phyloP scores from a whole-genome alignment of 2,797 vertebrate genomes.

The Poecilia velifera region DNA sequence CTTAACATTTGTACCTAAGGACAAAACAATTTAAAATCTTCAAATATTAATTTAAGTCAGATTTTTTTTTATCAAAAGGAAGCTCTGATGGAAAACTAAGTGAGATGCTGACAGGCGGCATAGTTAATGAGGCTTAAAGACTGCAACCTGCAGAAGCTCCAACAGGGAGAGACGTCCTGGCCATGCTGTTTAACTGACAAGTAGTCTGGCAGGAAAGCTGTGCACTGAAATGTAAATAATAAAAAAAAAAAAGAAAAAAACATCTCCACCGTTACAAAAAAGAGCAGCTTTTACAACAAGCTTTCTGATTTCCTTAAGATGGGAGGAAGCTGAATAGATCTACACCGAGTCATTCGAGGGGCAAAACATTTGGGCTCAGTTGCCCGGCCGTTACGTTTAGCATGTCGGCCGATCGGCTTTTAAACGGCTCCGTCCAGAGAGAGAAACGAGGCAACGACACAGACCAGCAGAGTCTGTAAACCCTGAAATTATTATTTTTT shows the following conservation, averaged over 20 bases:
- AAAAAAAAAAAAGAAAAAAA: constrained; percentile 9
- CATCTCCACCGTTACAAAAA: constrained; percentile 28
- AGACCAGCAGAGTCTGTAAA: constrained; percentile 35
- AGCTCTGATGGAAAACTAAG: background rate
- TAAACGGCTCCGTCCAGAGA: constrained; percentile 10
- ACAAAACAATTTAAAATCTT: too few relatives aligned
- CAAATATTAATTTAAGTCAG: too few relatives aligned
- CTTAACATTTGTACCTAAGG: too few relatives aligned
- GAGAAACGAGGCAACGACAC: background rate
- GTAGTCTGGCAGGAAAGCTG: constrained; percentile 23
- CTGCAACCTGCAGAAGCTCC: constrained; percentile 25
- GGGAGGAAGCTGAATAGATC: constrained; percentile 7
- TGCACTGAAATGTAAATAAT: background rate
- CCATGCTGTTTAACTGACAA: constrained; percentile 46
- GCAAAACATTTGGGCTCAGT: constrained; percentile 28
- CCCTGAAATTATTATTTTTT: constrained; percentile 49
- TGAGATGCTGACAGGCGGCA: background rate
- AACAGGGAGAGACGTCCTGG: constrained; percentile 22
- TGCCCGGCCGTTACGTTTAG: constrained; percentile 15
- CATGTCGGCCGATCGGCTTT: constrained; percentile 20
- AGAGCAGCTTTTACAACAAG: background rate
- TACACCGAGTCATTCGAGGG: background rate
- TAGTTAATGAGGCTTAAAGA: constrained; percentile 25
- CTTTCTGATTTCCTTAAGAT: constrained; percentile 29
- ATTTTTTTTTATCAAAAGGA: background rate